phyloP scores from a whole-genome alignment of 2,797 vertebrate genomes.

The Neomorphus geoffroyi region DNA sequence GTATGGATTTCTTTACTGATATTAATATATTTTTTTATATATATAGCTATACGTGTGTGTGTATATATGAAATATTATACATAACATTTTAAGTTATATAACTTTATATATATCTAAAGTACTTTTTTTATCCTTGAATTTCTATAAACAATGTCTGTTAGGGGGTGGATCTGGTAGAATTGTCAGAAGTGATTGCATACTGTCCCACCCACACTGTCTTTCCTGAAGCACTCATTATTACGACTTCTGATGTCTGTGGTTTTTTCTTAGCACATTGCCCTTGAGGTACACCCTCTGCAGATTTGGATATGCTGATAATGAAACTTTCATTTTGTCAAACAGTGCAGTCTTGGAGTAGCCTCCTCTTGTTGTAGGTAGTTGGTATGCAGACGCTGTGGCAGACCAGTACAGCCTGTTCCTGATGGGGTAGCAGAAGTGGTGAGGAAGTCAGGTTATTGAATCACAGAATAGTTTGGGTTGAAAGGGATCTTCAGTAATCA shows the following conservation, averaged over 20 bases:
- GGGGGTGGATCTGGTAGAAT: neutral
- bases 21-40: neutral
- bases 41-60: neutral
- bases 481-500: neutral
- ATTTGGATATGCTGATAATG: neutral
- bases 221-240: neutral
- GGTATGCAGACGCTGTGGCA: neutral
- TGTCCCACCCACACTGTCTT: neutral
- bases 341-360: neutral
- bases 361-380: neutral
- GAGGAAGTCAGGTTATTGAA: neutral
- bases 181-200: neutral
- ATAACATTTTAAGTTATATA: neutral
- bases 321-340: neutral
- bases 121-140: neutral
- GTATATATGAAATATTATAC: neutral
- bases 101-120: neutral
- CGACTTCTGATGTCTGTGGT: neutral
- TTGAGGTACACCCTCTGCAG: neutral
- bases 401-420: neutral
- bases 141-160: neutral
- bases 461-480: neutral
- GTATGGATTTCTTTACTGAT: neutral
- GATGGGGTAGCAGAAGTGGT: neutral
- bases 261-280: neutral